These are phyloP conservation scores for Drosophila ustulata DNA, from an alignment of 2,888 invertebrate genomes.

Conservation along the genomic window DNA sequence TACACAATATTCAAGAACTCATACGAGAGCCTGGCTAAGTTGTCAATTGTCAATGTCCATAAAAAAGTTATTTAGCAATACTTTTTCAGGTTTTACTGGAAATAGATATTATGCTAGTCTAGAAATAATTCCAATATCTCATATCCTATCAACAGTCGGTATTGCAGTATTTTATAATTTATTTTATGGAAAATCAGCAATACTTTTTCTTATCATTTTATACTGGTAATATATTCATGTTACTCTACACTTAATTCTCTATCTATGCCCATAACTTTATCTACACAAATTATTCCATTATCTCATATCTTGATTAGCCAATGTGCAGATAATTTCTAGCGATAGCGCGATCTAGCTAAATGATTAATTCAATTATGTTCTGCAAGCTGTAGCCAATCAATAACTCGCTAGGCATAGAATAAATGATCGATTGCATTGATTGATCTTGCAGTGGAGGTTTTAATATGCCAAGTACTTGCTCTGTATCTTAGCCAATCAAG, in stretches of 20 bases:
- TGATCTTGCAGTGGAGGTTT: background rate
- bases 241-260: background rate
- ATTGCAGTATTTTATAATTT: background rate
- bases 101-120: no score
- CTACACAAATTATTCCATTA: background rate
- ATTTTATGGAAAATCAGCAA: no score
- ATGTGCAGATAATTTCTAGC: background rate
- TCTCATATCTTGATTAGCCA: background rate
- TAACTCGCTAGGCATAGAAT: slow-evolving; percentile 1
- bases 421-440: slow-evolving; percentile 13
- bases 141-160: no score
- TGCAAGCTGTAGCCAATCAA: background rate
- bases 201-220: no score
- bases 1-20: no score
- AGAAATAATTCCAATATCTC: no score
- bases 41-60: no score
- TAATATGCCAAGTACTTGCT: slow-evolving; percentile 4
- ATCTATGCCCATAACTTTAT: background rate
- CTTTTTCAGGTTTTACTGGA: no score
- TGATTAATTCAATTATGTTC: background rate
- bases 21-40: no score
- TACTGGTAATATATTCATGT: background rate
- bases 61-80: no score
- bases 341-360: background rate
- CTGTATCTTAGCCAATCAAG: slow-evolving; percentile 45